These are phyloP conservation scores for Amyelois transitella DNA, from an alignment of 1,140 invertebrate species.

Conservation along the genomic window DNA sequence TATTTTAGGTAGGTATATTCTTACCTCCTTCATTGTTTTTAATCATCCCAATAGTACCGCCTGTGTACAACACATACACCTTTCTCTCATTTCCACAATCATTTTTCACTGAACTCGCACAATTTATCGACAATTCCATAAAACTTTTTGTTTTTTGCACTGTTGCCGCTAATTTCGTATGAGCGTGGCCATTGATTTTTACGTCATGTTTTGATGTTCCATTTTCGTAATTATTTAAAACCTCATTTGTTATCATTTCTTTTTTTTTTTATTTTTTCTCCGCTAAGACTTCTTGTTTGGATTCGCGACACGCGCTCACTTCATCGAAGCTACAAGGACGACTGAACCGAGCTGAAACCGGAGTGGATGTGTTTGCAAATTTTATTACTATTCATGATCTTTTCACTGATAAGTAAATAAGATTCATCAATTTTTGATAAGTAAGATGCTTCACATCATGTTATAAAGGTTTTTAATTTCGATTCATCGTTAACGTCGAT, in stretches of 20 bases:
- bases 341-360: no score
- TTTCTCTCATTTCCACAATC: slow-evolving; percentile 63
- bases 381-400: background rate
- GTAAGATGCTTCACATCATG: no score
- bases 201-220: slow-evolving; percentile 13
- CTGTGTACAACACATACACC: slow-evolving; percentile 89
- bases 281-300: background rate
- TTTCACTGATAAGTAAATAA: no score
- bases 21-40: slow-evolving; percentile 82
- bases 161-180: slow-evolving; percentile 35
- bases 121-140: slow-evolving; percentile 27
- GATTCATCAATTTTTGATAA: no score
- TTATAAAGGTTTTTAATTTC: no score
- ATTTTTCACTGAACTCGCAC: slow-evolving; percentile 28
- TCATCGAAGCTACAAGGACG: background rate
- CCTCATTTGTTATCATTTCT: background rate
- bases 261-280: background rate
- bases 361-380: no score
- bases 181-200: slow-evolving; percentile 6
- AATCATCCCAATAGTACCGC: slow-evolving; percentile 93
- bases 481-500: no score
- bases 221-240: background rate
- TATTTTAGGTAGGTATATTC: no score
- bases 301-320: background rate
- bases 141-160: slow-evolving; percentile 45